Conservation (phyloP, 37 sponge, comb jelly and placozoan genomes). For the Chondrosia reniformis region DNA sequence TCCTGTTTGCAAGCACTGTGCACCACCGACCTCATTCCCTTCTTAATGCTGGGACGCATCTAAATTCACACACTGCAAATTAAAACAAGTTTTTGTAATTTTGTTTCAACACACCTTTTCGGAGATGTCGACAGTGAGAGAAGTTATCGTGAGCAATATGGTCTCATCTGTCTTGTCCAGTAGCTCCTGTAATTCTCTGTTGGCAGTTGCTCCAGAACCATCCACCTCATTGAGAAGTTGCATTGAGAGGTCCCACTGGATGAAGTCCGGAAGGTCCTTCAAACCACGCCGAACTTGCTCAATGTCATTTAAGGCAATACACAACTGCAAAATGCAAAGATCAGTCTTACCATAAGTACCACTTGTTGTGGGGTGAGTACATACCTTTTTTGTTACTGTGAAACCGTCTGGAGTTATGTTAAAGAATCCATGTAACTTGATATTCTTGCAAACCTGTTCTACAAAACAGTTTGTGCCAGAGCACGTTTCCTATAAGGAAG, state of each 20-base stretch:
- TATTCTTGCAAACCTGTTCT: background rate
- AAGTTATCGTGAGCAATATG: background rate
- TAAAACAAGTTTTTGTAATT: too few species aligned
- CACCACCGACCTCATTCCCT: background rate
- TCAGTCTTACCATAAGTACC: too few species aligned
- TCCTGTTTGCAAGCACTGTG: background rate
- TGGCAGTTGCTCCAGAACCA: background rate
- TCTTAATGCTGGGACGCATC: conserved; percentile 14
- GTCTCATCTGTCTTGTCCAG: background rate
- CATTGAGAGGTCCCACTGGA: background rate
- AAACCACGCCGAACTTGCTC: conserved; percentile 16
- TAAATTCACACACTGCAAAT: too few species aligned
- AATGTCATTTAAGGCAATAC: conserved; percentile 17
- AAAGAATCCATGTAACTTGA: background rate
- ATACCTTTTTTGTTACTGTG: background rate
- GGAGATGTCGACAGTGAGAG: background rate
- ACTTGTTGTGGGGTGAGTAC: background rate
- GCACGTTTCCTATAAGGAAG: too few species aligned
- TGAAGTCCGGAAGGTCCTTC: conserved; percentile 7
- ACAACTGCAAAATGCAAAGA: conserved; percentile 3
- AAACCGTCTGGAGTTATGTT: background rate
- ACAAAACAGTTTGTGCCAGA: background rate
- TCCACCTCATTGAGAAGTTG: background rate
- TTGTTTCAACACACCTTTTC: background rate
- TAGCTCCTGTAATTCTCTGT: background rate